Conservation (phyloP, 2,888 invertebrate species). For the Alentia gelatinosa region DNA sequence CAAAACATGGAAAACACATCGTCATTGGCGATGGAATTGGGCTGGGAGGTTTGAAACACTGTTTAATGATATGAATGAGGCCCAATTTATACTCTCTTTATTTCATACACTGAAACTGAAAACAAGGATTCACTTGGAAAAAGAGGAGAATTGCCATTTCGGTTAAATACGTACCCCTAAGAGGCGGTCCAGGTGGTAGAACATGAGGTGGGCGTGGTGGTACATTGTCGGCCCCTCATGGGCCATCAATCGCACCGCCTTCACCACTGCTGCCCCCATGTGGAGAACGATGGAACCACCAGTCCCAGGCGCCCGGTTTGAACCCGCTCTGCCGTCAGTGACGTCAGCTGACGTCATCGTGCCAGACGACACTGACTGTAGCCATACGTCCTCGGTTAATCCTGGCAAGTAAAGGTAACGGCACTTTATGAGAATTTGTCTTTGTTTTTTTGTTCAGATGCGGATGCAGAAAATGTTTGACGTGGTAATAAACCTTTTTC, state of each 20-base stretch:
- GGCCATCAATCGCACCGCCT: constrained; percentile 68
- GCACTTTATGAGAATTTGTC: too few species aligned
- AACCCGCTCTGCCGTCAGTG: constrained; percentile 58
- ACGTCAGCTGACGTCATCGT: constrained; percentile 62
- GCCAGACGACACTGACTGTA: constrained; percentile 63
- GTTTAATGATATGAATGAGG: too few species aligned
- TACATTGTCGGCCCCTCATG: constrained; percentile 68
- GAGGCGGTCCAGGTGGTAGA: constrained; percentile 72
- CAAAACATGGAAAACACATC: too few species aligned
- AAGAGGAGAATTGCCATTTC: background rate
- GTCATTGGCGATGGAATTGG: too few species aligned
- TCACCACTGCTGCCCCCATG: constrained; percentile 56
- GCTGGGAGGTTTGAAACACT: too few species aligned
- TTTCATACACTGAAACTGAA: too few species aligned
- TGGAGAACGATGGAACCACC: constrained; percentile 43
- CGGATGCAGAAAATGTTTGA: too few species aligned
- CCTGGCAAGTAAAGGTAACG: too few species aligned
- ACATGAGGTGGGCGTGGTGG: constrained; percentile 69
- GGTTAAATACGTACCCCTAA: constrained; percentile 75
- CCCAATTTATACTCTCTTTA: too few species aligned
- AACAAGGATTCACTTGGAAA: too few species aligned
- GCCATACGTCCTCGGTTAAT: constrained; percentile 69
- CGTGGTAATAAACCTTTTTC: too few species aligned
- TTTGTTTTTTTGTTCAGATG: too few species aligned
- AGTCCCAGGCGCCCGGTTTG: constrained; percentile 62